phyloP scores from a whole-genome alignment of 1,140 invertebrate species.

The Habropoda laboriosa region DNA sequence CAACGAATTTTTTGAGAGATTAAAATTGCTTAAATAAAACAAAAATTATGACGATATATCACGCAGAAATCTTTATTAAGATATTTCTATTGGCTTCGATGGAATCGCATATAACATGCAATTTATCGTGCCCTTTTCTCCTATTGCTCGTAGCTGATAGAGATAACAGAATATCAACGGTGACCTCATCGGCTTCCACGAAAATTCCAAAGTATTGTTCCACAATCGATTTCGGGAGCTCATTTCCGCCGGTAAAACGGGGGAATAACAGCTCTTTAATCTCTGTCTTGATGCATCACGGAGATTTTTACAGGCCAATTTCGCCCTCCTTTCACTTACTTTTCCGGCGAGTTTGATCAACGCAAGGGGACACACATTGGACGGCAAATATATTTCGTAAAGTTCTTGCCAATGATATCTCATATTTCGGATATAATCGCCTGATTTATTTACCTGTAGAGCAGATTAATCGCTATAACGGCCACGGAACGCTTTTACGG shows the following conservation, averaged over 20 bases:
- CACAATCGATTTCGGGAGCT: conserved; percentile 49
- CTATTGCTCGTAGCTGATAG: background rate
- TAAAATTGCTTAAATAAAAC: too few species aligned
- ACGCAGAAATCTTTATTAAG: too few species aligned
- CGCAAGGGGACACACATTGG: too few species aligned
- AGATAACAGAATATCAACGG: conserved; percentile 46
- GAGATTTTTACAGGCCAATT: conserved; percentile 45
- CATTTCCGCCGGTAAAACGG: conserved; percentile 54
- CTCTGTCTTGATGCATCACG: conserved; percentile 40
- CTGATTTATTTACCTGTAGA: background rate
- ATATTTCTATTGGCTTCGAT: background rate
- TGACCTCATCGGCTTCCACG: conserved; percentile 56
- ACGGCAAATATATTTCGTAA: too few species aligned
- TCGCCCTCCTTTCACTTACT: conserved; percentile 42
- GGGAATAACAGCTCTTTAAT: conserved; percentile 60
- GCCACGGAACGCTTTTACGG: background rate
- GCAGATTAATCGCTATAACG: background rate
- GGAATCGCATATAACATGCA: background rate
- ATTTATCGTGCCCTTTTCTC: background rate
- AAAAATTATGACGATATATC: too few species aligned
- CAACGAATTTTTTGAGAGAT: too few species aligned
- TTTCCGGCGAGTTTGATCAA: conserved; percentile 14
- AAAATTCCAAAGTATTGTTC: conserved; percentile 52
- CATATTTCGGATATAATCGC: background rate
- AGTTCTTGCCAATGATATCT: too few species aligned